Conservation (phyloP, 2,113 vertebrate species). For the Sigmodon hispidus region DNA sequence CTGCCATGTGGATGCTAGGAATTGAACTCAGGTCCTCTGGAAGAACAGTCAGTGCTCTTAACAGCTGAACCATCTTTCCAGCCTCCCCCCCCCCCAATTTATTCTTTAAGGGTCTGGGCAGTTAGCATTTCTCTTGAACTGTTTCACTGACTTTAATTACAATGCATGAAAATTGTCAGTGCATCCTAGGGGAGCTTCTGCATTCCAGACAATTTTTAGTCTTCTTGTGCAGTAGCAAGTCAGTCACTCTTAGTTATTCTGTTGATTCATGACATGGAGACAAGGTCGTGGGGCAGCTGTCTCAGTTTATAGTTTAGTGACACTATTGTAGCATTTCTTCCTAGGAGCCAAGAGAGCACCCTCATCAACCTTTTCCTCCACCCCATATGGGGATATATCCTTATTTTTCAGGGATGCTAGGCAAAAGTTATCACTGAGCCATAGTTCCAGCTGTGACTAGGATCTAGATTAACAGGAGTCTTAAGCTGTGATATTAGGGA, state of each 20-base stretch:
- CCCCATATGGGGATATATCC: background rate
- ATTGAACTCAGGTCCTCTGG: too few relatives aligned
- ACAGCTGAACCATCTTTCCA: too few relatives aligned
- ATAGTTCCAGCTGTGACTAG: background rate
- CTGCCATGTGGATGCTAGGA: too few relatives aligned
- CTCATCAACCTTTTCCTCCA: background rate
- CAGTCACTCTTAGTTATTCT: background rate
- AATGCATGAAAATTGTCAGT: background rate
- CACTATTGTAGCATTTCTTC: background rate
- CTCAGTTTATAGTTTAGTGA: background rate
- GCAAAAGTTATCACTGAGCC: background rate
- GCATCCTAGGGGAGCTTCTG: background rate
- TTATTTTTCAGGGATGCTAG: background rate
- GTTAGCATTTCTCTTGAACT: conserved; percentile 4
- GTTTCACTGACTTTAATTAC: conserved; percentile 26
- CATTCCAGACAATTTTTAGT: background rate
- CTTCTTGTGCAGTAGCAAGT: background rate
- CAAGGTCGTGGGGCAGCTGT: background rate
- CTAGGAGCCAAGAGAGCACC: background rate
- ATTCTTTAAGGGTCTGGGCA: conserved; percentile 27
- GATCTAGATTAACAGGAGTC: background rate
- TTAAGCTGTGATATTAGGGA: background rate
- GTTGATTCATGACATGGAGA: conserved; percentile 11
- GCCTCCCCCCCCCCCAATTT: too few relatives aligned
- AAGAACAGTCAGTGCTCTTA: too few relatives aligned